These are phyloP conservation scores for Eleginops maclovinus DNA, from an alignment of 2,113 vertebrate species.

Conservation along the genomic window DNA sequence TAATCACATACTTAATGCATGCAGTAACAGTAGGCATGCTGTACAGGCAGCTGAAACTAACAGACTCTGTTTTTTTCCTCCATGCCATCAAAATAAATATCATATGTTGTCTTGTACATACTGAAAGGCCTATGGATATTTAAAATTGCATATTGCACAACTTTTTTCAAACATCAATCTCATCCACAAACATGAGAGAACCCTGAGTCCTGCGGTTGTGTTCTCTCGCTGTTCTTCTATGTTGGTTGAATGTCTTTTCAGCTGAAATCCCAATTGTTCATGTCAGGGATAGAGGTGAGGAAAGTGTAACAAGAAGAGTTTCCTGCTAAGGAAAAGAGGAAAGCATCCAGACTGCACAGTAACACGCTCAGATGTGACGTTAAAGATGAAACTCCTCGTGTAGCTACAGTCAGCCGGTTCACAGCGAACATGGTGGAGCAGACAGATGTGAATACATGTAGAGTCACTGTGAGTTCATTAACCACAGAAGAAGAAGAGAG, in stretches of 20 bases:
- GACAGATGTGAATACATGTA: constrained; percentile 8
- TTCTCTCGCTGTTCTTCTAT: neutral
- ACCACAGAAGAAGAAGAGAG: neutral
- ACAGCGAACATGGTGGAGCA: constrained; percentile 6
- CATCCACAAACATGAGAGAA: neutral
- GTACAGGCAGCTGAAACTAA: too few species aligned
- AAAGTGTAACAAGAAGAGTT: neutral
- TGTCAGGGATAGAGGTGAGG: neutral
- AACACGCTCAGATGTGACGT: constrained; percentile 8
- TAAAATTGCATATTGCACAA: neutral
- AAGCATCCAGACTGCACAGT: neutral
- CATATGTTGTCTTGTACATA: neutral
- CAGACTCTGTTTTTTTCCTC: neutral
- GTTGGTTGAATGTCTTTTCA: neutral
- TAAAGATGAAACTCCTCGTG: constrained; percentile 4
- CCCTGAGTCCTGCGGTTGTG: neutral
- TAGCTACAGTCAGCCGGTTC: constrained; percentile 1
- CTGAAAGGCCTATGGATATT: neutral
- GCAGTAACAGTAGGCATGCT: too few species aligned
- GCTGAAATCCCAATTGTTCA: neutral
- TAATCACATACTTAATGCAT: too few species aligned
- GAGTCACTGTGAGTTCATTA: constrained; percentile 18
- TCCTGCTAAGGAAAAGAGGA: neutral
- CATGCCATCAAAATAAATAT: neutral
- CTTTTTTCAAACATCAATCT: neutral